These are phyloP conservation scores for Diglossa cyanea DNA, from an alignment of 2,797 vertebrate species.

Conservation along the genomic window DNA sequence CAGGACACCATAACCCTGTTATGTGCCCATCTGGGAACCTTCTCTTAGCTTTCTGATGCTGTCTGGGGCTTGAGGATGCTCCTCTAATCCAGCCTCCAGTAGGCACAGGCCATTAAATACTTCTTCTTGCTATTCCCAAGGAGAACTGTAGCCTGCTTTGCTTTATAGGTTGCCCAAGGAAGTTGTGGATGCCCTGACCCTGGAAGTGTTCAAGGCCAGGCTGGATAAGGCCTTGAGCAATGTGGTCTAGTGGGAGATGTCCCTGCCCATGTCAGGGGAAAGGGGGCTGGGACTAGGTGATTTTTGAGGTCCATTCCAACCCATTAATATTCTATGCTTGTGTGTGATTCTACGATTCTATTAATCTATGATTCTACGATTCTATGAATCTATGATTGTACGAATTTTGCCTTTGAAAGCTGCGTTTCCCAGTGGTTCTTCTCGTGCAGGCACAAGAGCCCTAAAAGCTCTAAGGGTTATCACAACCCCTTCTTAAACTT, in stretches of 20 bases:
- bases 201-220: not conserved
- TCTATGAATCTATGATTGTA: not conserved
- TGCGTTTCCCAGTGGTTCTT: accelerated
- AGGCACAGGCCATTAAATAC: not conserved
- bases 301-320: not conserved
- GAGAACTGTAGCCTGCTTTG: not conserved
- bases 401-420: not conserved
- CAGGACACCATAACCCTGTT: accelerated
- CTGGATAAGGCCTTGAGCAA: not conserved
- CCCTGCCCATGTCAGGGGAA: accelerated
- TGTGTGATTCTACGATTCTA: not conserved
- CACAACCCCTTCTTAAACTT: not conserved
- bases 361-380: accelerated
- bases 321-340: not conserved
- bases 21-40: not conserved
- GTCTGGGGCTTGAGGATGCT: not conserved
- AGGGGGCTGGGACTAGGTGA: not conserved
- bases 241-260: not conserved
- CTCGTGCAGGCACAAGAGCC: not conserved
- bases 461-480: not conserved
- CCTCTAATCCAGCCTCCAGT: not conserved
- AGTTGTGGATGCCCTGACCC: not conserved
- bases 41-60: not conserved
- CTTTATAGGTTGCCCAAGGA: not conserved
- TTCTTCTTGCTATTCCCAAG: not conserved